These are phyloP conservation scores for Botia kubotai DNA, from an alignment of 2,797 vertebrate species.

Conservation along the genomic window DNA sequence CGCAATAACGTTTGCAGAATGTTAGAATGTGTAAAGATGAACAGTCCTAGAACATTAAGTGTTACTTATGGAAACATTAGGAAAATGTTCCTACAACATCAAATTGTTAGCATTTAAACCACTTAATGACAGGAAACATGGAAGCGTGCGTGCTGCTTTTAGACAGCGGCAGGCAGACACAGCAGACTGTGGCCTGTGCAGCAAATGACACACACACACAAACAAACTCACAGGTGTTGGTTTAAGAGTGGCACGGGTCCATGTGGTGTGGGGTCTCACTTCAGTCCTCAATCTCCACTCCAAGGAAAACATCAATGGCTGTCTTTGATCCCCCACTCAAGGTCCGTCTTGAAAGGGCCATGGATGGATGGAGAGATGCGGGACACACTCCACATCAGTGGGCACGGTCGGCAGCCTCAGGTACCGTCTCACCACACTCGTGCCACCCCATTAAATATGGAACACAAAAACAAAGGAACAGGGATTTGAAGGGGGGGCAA, in stretches of 20 bases:
- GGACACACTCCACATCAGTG: constrained; percentile 78
- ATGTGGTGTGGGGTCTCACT: constrained; percentile 60
- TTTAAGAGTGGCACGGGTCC: constrained; percentile 60
- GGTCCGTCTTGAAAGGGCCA: constrained; percentile 79
- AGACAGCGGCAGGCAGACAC: background rate
- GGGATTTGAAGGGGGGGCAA: constrained; percentile 61
- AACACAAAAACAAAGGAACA: constrained; percentile 82
- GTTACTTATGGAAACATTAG: too few species aligned
- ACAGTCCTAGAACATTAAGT: too few species aligned
- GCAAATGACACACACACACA: constrained; percentile 23
- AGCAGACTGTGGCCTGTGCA: background rate
- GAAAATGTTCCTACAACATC: too few species aligned
- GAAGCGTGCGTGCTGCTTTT: too few species aligned
- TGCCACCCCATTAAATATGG: constrained; percentile 83
- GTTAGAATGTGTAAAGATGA: too few species aligned
- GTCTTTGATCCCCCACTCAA: constrained; percentile 79
- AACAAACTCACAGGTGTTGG: constrained; percentile 45
- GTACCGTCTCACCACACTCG: constrained; percentile 76
- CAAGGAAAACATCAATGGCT: constrained; percentile 77
- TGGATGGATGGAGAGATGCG: constrained; percentile 63
- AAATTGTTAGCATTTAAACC: background rate
- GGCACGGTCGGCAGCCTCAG: constrained; percentile 75
- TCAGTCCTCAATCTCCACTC: constrained; percentile 65
- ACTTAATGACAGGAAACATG: too few species aligned
- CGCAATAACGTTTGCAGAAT: too few species aligned